phyloP scores from a whole-genome alignment of 1,140 invertebrate genomes.

The Cydia splendana region DNA sequence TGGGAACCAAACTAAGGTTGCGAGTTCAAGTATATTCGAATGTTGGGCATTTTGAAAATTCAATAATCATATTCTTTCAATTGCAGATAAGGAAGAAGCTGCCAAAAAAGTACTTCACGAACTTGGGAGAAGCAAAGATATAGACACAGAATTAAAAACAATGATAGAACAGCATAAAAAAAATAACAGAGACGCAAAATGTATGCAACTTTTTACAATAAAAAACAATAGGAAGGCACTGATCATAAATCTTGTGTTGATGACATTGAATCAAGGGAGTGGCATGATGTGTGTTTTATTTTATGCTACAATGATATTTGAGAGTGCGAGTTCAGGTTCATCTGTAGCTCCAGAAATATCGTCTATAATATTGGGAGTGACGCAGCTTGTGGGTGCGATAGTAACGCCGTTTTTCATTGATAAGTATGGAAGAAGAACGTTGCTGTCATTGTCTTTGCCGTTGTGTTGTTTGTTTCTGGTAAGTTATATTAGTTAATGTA shows the following conservation, averaged over 20 bases:
- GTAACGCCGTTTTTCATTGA: neutral
- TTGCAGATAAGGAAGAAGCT: neutral
- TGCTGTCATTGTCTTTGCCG: neutral
- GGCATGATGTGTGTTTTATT: neutral
- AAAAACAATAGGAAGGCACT: constrained; percentile 4
- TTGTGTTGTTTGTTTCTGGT: neutral
- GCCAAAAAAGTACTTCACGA: neutral
- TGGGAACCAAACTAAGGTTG: no score
- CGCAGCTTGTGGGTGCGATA: neutral
- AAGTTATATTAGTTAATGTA: no score
- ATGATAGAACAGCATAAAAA: constrained; percentile 5
- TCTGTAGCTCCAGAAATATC: neutral
- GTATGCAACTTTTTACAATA: neutral
- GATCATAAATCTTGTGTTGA: neutral
- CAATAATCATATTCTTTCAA: neutral
- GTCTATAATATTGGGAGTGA: constrained; percentile 1
- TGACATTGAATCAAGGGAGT: neutral
- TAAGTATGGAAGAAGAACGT: neutral
- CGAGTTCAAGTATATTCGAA: no score
- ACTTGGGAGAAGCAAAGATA: constrained; percentile 2
- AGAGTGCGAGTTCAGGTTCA: neutral
- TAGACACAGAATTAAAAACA: constrained; percentile 10
- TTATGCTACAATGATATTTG: neutral
- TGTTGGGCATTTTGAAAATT: no score
- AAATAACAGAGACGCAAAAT: neutral